Evolutionary conservation across 2,888 invertebrate species (phyloP).

Genomic region (Dendrolimus houi): DNA sequence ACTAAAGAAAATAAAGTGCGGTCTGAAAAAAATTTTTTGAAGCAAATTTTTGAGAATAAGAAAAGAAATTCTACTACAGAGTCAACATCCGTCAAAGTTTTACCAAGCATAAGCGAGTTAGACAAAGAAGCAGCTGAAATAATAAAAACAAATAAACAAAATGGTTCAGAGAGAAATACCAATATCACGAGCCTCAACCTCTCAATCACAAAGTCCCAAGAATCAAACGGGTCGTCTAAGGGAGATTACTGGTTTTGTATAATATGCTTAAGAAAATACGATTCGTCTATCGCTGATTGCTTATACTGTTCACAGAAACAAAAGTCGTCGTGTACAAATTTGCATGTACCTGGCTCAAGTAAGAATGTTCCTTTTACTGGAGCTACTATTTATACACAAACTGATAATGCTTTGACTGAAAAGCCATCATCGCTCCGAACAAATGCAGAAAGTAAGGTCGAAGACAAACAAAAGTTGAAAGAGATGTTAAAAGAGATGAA

Average conservation of each 20-base stretch:
- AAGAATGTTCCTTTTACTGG: conserved; percentile 11
- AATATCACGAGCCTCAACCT: background rate
- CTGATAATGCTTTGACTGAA: conserved; percentile 17
- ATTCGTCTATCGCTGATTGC: conserved; percentile 42
- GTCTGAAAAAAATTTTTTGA: conserved; percentile 73
- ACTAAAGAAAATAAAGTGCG: conserved; percentile 43
- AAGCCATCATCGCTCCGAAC: conserved; percentile 4
- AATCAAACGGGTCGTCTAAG: conserved; percentile 5
- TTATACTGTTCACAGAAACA: conserved; percentile 31
- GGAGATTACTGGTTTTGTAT: conserved; percentile 49
- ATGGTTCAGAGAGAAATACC: conserved; percentile 19
- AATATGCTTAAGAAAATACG: conserved; percentile 50
- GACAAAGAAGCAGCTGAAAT: conserved; percentile 88
- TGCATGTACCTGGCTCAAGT: background rate
- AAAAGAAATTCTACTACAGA: conserved; percentile 54
- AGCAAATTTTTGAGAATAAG: conserved; percentile 66
- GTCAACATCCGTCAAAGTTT: conserved; percentile 65
- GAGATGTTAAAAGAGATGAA: conserved; percentile 87
- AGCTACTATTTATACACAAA: conserved; percentile 37
- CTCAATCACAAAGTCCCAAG: conserved; percentile 12
- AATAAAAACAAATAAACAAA: conserved; percentile 70
- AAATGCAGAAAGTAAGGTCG: conserved; percentile 14
- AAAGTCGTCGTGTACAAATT: conserved; percentile 7
- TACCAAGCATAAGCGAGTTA: conserved; percentile 86
- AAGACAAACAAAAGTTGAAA: conserved; percentile 78